Conservation (phyloP, 1,140 invertebrate genomes). For the Philopotamus ludificatus region DNA sequence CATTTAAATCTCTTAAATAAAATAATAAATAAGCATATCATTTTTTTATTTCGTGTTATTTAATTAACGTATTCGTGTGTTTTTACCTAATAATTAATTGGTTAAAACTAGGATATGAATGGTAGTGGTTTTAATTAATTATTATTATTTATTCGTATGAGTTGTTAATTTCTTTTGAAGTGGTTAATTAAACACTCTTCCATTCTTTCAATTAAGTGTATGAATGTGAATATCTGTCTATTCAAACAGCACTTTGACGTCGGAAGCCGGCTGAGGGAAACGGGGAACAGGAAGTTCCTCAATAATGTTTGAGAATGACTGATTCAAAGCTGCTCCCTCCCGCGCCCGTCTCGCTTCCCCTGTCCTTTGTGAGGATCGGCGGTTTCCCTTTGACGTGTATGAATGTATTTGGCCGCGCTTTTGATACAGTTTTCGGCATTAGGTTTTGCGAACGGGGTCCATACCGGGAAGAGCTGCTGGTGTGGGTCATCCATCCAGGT, state of each 20-base stretch:
- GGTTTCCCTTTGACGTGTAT: conserved; percentile 30
- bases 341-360: conserved; percentile 3
- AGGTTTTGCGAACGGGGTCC: conserved; percentile 13
- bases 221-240: neutral
- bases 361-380: conserved; percentile 27
- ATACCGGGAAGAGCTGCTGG: neutral
- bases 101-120: too few relatives aligned
- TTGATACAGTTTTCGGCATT: conserved; percentile 28
- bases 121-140: too few relatives aligned
- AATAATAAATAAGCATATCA: too few relatives aligned
- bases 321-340: conserved; percentile 2
- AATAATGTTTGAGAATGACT: conserved; percentile 21
- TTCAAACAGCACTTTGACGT: neutral
- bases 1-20: too few relatives aligned
- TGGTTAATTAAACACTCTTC: too few relatives aligned
- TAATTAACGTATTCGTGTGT: too few relatives aligned
- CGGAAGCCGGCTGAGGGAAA: neutral
- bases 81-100: too few relatives aligned
- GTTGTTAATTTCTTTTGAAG: too few relatives aligned
- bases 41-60: too few relatives aligned
- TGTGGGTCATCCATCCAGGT: neutral
- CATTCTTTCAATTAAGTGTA: neutral
- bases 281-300: neutral
- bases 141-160: too few relatives aligned
- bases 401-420: conserved; percentile 31